Evolutionary conservation across 2,113 vertebrate genomes (phyloP), one percentile per base, ranked within the genome.

Genomic region (Cavia aperea): DNA sequence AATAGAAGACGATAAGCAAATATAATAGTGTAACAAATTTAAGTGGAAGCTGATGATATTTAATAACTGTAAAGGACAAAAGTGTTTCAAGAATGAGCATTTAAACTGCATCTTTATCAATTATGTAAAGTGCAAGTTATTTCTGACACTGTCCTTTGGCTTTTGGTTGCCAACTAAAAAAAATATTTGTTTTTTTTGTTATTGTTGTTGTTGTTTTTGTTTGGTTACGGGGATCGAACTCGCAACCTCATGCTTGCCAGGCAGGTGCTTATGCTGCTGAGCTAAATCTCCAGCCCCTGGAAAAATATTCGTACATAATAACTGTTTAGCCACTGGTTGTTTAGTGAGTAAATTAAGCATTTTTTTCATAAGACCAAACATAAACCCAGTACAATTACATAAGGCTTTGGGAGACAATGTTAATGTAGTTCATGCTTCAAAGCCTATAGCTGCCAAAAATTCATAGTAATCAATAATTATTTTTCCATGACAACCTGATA

Each of bases 351-450:
- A 97, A 97, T 97, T 95, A 97, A 96, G 66, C 72, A 70, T 86
- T 79, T 95, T 95, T 82, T 94, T 96, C 82, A 93, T 89, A 96
- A 95, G 75, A 94, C 94, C 39, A 95, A 96, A 93, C 63, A 96
- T 96, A 93, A 93, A 79, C 91, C 96, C 81, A 24, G 56, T 96
- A 93, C 93, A 96, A 91, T 97, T 97, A 97, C 93, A 81, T 46
- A 93, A 97, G 81, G 82, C 85, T 86, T 95, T 97, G 96, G 84
- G 78, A 97, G 96, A 96, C 77, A 95, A 92, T 95, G 91, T 63
- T 96, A 96, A 97, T 97, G 88, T 90, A 92, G 96, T 97, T 97
- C 92, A 96, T 97, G 97, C 97, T 97, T 97, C 95, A 97, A 96
- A 97, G 88, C 62, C 26, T 96, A 92, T 95, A 97, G 93, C 93